Base-by-base conservation (phyloP, 53 echinoderm and acorn worm species). In the Echinarachnius parma region DNA sequence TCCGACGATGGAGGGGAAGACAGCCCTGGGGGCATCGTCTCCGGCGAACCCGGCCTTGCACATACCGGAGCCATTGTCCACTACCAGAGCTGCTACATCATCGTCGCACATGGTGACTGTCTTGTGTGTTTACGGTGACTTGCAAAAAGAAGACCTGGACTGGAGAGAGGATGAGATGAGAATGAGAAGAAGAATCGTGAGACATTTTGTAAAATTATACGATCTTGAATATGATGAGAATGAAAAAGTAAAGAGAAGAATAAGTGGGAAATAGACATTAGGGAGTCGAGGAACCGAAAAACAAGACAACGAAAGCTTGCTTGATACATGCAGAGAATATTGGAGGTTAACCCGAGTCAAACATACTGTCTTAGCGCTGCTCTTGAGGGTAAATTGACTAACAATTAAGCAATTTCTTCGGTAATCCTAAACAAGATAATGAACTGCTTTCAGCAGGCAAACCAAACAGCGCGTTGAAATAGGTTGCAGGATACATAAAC, bases 51-150 rank as follows among this genome's bases (percentile, higher is more conserved):
- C 76, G 60, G 76, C 76, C 76, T 76, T 76, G 61, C 75, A 75
- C 59, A 59, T 58, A 57, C 75, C 75, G 63, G 85, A 84, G 31
- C 85, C 85, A 75, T 83, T 87, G 83, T 87, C 87, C 25, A 83
- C 74, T 5, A 87, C 87, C 24, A 87, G 31, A 13, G 87, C 79
- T 7, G 75, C 55, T 4, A 78, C 75, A 7, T 87, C 83, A 18
- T 87, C 87, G 72, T 87, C 87, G 62, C 82, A 77, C 81, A 87
- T 85, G 23, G 9, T 86, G 79, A 64, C 27, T 65, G 20, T 45
- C 77, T 82, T 82, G 49, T 64, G 58, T 53, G 30, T 4, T 68
- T 54, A 57, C 61, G 59, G 28, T n/a, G 62, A 50, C 29, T 33
- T 59, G 47, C 31, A 34, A 69, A n/a, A 60, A 64, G 32, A 57